Base-by-base conservation (phyloP, 2,888 invertebrate genomes). In the Reticulitermes lucifugus region DNA sequence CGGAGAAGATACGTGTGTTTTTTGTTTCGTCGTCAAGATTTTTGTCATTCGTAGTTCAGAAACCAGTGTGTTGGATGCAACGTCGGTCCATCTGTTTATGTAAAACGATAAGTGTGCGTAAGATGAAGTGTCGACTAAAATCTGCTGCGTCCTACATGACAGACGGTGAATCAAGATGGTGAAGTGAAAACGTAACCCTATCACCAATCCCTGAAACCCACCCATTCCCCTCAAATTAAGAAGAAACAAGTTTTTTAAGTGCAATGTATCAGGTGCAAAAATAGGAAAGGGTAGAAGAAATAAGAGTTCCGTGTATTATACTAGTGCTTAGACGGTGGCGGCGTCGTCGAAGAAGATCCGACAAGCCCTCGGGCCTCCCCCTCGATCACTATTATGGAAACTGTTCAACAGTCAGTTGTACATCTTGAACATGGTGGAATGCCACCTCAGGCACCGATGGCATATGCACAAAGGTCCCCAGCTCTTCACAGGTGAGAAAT, bases 381-480 rank as follows among this genome's bases (percentile, higher is more conserved):
- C 77, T 79, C 77, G 55, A 46, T 55, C 60, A 84, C 55, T 84
- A 85, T 83, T 79, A 87, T 87, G 87, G 87, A 87, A 87, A 87
- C 87, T 79, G 87, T 87, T 55, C 87, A 87, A 85, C 86, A 86
- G 59, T 84, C 86, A 73, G 86, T 86, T 51, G 85, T 87, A 60
- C 87, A 87, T 86, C 85, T 86, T 83, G 88, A 88, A 81, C 89
- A 88, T 87, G 86, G 88, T 84, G 88, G 88, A 85, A 89, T 89
- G 89, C 89, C 89, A 86, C 89, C 89, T 80, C 89, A 89, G 88
- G 88, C 89, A 84, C 89, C 89, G 88, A 89, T 89, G 89, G 88
- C 89, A 84, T 89, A 88, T 87, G 88, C 88, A 71, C 88, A 88
- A 86, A 87, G 89, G 84, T 87, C 88, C 83, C 86, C 89, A 84